Base-by-base conservation (phyloP, 2,797 vertebrate species). In the Ara ararauna region DNA sequence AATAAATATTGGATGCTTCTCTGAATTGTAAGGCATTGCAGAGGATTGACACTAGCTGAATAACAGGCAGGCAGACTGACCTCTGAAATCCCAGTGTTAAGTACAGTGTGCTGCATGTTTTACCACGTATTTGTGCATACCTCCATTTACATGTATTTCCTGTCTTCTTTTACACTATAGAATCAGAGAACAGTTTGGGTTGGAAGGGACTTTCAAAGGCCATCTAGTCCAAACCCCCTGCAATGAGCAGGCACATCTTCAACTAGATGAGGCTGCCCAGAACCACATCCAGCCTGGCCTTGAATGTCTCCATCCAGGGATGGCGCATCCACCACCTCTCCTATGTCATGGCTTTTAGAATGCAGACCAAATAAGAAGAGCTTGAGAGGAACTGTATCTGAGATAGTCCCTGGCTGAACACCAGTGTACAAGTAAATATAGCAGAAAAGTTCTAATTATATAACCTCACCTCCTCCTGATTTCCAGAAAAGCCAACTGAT, bases 1-100 rank as follows among this genome's bases (percentile, higher is more conserved):
- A 87, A 78, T 81, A 94, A 90, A 94, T 94, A 87, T 70, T 48
- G 72, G 34, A 92, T 93, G 42, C 24, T 87, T 36, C 72, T 85
- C 45, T 74, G 71, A 86, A 88, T 53, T 44, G n/a, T 62, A 73
- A 88, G 50, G 32, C n/a, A 75, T 76, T 56, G 86, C 27, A 66
- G 40, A 83, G 27, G 20, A 92, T 16, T 51, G 66, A 75, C 44
- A 40, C 22, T 13, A 75, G 42, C 34, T 73, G 64, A 91, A 64
- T 27, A 95, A 70, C n/a, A 92, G 76, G 50, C 22, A 51, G 42
- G n/a, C 40, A 90, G 90, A 90, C 5, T 29, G 47, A 68, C 1
- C 0, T 50, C 61, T 74, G 64, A n/a, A 89, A 77, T 85, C 67
- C 51, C 23, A 44, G 23, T 53, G 40, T 73, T 42, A 82, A 82